These are phyloP conservation scores for Psittacula echo DNA, from an alignment of 2,797 vertebrate genomes.

Conservation along the genomic window DNA sequence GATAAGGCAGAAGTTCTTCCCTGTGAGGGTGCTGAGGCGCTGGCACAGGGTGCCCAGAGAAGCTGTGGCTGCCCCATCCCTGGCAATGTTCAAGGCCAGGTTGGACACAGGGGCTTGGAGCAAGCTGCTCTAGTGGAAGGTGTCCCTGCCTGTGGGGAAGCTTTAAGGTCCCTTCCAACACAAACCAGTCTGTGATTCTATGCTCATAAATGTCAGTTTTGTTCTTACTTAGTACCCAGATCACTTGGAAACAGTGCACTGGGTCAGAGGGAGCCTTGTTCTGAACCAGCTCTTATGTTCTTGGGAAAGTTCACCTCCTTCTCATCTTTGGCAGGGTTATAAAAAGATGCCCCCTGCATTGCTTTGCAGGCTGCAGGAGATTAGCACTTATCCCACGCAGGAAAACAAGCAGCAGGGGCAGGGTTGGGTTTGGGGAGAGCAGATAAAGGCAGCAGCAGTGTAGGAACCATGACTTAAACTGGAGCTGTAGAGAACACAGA, in stretches of 20 bases:
- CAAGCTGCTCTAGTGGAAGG: neutral
- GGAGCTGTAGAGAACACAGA: neutral
- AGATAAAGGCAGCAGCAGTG: neutral
- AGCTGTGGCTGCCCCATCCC: no score
- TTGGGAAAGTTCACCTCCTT: neutral
- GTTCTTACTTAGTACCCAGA: neutral
- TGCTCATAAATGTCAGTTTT: neutral
- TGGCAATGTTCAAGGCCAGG: neutral
- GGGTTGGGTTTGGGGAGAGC: neutral
- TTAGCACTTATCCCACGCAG: neutral
- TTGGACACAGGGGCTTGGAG: neutral
- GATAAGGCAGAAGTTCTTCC: no score
- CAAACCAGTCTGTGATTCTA: neutral
- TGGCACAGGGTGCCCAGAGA: no score
- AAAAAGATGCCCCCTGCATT: slow-evolving; percentile 24
- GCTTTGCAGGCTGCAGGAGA: neutral
- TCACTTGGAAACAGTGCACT: neutral
- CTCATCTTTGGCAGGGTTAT: neutral
- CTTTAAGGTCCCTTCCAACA: neutral
- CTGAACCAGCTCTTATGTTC: neutral
- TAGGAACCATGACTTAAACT: neutral
- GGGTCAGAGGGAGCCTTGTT: neutral
- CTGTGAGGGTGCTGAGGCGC: no score
- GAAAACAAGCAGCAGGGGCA: neutral
- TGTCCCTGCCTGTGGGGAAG: neutral